Percentiles rank a stretch among this genome's conserved stretches.
Evolutionary conservation across 2,888 invertebrate species (phyloP).

Genomic region (Synergus itoensis): DNA sequence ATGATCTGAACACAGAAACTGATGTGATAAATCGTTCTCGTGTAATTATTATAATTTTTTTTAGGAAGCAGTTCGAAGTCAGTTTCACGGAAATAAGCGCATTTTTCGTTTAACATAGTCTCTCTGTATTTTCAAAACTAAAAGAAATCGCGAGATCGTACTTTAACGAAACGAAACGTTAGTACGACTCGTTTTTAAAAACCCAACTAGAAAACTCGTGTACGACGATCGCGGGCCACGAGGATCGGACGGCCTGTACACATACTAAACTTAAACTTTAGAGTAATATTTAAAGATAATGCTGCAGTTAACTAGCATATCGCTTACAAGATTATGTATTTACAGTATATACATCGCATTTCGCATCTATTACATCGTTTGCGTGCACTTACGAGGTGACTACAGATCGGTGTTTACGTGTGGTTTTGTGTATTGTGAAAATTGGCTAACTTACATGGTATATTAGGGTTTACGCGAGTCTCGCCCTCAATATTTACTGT

Average conservation of each 20-base stretch:
- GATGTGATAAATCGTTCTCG: neutral
- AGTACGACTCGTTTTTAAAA: conserved; percentile 21
- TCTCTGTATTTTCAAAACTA: conserved; percentile 4
- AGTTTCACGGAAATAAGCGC: conserved; percentile 36
- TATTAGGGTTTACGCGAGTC: conserved; percentile 61
- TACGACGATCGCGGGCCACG: conserved; percentile 69
- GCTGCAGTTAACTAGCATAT: conserved; percentile 72
- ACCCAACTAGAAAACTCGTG: conserved; percentile 26
- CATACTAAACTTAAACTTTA: conserved; percentile 70
- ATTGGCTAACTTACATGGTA: conserved; percentile 67
- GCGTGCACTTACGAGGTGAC: conserved; percentile 67
- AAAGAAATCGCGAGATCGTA: conserved; percentile 49
- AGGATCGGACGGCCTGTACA: conserved; percentile 72
- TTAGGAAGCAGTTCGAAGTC: conserved; percentile 37
- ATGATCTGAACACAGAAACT: neutral
- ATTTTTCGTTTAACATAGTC: conserved; percentile 30
- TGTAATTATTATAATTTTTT: conserved; percentile 6
- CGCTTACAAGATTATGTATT: conserved; percentile 66
- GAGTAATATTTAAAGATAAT: conserved; percentile 72
- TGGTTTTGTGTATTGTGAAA: conserved; percentile 61
- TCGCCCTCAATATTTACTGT: conserved; percentile 59
- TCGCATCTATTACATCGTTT: conserved; percentile 62
- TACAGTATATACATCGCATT: conserved; percentile 73
- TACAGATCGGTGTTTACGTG: conserved; percentile 54
- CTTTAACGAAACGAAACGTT: conserved; percentile 39